Percentiles rank a stretch among this genome's conserved stretches.
Conservation (phyloP, 2,113 vertebrate species). For the Mugil cephalus region DNA sequence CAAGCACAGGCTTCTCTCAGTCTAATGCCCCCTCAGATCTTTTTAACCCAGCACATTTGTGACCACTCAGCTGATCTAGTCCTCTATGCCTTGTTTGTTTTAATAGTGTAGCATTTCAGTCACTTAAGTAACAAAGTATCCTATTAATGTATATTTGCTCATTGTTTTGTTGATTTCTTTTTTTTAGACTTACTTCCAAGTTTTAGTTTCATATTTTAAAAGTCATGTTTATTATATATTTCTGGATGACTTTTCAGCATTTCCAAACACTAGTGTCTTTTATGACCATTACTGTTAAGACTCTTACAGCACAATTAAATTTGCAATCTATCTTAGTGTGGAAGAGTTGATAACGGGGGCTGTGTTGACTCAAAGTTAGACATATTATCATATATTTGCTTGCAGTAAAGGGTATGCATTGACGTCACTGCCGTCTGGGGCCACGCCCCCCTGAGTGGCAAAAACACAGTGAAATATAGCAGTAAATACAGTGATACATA, state of each 20-base stretch:
- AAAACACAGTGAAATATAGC: no score
- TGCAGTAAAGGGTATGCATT: no score
- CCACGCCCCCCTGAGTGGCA: no score
- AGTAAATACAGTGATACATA: no score
- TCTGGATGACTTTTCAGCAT: neutral
- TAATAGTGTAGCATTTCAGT: slow-evolving; percentile 2
- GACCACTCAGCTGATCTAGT: slow-evolving; percentile 3
- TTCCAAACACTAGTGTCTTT: no score
- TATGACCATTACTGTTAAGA: no score
- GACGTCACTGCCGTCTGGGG: no score
- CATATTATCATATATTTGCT: no score
- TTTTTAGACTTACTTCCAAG: neutral
- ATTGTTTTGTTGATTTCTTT: neutral
- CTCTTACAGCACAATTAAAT: no score
- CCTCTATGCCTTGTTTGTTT: slow-evolving; percentile 17
- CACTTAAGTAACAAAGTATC: neutral
- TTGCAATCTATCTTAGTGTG: no score
- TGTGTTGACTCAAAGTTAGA: no score
- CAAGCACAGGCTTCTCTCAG: slow-evolving; percentile 43
- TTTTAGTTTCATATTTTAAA: neutral
- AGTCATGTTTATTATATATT: neutral
- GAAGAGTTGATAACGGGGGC: no score
- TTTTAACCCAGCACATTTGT: slow-evolving; percentile 48
- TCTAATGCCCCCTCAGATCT: slow-evolving; percentile 42
- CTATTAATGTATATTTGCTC: neutral